A percentile compares a stretch with the other conserved stretches of the same genome.
Conservation (phyloP, 2,888 invertebrate species). For the Phortica okadai region DNA sequence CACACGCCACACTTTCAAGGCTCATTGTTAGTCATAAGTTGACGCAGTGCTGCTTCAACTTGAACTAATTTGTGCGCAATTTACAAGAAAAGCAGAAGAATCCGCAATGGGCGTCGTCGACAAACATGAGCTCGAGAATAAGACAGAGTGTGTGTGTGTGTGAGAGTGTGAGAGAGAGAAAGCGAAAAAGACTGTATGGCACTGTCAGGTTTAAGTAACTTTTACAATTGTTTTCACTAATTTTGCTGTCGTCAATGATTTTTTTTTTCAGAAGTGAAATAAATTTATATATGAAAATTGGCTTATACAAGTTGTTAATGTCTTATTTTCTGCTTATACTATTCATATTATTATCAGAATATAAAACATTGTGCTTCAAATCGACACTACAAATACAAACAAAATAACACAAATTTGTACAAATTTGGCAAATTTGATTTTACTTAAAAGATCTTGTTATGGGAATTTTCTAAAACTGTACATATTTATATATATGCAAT, state of each 20-base stretch:
- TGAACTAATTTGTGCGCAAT: conserved; percentile 65
- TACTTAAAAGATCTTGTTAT: too few species aligned
- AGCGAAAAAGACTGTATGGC: conserved; percentile 36
- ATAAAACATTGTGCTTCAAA: too few species aligned
- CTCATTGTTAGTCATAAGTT: conserved; percentile 70
- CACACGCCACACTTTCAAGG: conserved; percentile 39
- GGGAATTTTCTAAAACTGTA: too few species aligned
- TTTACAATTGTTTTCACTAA: conserved; percentile 30
- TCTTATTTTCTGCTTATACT: too few species aligned
- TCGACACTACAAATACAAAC: too few species aligned
- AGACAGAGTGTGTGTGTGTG: conserved; percentile 21
- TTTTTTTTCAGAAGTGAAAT: background rate
- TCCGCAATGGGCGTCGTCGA: conserved; percentile 36
- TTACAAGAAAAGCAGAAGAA: conserved; percentile 52
- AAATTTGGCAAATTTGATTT: too few species aligned
- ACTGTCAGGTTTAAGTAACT: conserved; percentile 7
- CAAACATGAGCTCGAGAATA: conserved; percentile 34
- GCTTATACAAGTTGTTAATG: background rate
- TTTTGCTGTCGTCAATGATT: conserved; percentile 7
- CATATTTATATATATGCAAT: too few species aligned
- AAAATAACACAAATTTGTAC: too few species aligned
- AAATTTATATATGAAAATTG: background rate
- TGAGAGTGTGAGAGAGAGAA: conserved; percentile 8
- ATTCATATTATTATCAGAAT: too few species aligned
- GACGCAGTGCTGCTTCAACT: conserved; percentile 59